Evolutionary conservation across 2,797 vertebrate genomes (phyloP), one percentile per base, ranked within the genome.

Genomic region (Rhyacichthys aspro): DNA sequence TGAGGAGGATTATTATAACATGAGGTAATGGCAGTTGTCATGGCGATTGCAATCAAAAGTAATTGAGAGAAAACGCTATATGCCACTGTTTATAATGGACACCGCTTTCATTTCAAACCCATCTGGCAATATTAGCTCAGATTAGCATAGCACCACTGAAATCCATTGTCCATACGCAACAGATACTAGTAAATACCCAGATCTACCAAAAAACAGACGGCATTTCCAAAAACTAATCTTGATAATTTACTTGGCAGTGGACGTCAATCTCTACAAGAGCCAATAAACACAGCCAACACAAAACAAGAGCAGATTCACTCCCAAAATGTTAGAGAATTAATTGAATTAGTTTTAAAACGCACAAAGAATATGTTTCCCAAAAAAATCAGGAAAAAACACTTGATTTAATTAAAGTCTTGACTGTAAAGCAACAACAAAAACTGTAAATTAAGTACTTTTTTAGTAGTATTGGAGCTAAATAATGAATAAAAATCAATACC

Each of bases 251-350:
- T 43, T 42, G 52, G 38, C 52, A 16, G 18, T 3, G 1, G 16
- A 23, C 12, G 11, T 39, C 42, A 42, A n/a, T 39, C 37, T 39
- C 38, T 43, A 17, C 38, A 42, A n/a, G 36, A 53, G 49, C 49
- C 50, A 53, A 19, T 2, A 15, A 36, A 19, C 8, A 7, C 18
- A 42, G 52, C 52, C 52, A 55, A 42, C 3, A 15, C 1, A 11
- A 11, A 39, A 11, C 38, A 39, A 2, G 38, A 39, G 12, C 11
- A 17, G 16, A 18, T 9, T 15, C 14, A n/a, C 32, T 28, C 15
- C 18, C 52, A 18, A 55, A 42, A 32, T 23, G n/a, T n/a, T n/a
- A n/a, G n/a, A 10, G n/a, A 41, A 54, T 54, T 10, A 42, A 28
- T 55, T 11, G 0, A 9, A 32, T 42, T 23, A 23, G 9, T 11